phyloP scores from a whole-genome alignment of 2,113 vertebrate species.

The Etheostoma cragini region DNA sequence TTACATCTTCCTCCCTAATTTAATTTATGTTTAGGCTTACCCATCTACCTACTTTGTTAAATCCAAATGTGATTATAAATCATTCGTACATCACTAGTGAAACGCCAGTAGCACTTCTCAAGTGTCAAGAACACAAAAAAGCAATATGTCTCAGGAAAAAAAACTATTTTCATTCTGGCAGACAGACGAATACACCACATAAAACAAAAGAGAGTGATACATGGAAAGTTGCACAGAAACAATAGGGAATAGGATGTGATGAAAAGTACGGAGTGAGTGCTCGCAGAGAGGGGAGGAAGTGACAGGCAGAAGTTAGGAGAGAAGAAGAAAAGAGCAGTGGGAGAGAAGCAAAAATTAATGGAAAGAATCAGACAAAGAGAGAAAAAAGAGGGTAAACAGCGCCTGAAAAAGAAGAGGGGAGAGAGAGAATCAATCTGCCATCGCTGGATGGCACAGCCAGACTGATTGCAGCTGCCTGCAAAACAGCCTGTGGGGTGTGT shows the following conservation, averaged over 20 bases:
- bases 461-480: constrained; percentile 67
- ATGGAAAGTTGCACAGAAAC: constrained; percentile 8
- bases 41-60: neutral
- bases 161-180: constrained; percentile 4
- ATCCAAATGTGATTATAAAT: neutral
- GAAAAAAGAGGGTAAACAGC: constrained; percentile 43
- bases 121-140: neutral
- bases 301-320: constrained; percentile 32
- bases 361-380: constrained; percentile 42
- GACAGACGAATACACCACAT: constrained; percentile 13
- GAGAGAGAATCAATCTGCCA: constrained; percentile 62
- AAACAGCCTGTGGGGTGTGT: constrained; percentile 38
- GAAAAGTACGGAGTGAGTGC: constrained; percentile 20
- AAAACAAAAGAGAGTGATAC: neutral
- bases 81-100: neutral
- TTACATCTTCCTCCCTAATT: too few relatives aligned
- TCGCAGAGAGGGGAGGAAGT: constrained; percentile 26
- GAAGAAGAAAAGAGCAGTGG: constrained; percentile 20
- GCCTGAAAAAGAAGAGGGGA: constrained; percentile 34
- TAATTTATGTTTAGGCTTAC: too few relatives aligned
- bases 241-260: constrained; percentile 25
- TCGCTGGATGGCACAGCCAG: constrained; percentile 29
- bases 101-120: neutral
- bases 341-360: constrained; percentile 47
- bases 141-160: neutral